A percentile compares a stretch with the other conserved stretches of the same genome.
Conservation (phyloP, 2,888 invertebrate species). For the Teleogryllus oceanicus region DNA sequence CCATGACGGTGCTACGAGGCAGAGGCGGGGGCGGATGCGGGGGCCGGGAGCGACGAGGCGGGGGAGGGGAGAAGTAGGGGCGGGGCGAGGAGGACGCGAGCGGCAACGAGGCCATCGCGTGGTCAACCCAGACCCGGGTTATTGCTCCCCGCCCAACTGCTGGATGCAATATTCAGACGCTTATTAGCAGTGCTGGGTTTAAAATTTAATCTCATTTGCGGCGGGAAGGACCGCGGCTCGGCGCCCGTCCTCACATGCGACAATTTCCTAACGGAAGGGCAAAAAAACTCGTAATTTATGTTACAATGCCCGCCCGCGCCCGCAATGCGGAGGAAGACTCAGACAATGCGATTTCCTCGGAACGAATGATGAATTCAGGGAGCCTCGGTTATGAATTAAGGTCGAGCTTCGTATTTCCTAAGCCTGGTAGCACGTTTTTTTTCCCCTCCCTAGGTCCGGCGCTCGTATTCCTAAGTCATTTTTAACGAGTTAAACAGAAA, state of each 20-base stretch:
- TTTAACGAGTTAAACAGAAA: constrained; percentile 9
- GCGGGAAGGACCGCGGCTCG: not conserved
- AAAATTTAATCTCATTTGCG: constrained; percentile 18
- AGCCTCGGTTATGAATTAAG: constrained; percentile 4
- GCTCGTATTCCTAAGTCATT: not conserved
- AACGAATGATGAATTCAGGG: constrained; percentile 9
- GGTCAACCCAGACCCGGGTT: not conserved
- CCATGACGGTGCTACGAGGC: not conserved
- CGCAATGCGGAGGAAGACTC: not conserved
- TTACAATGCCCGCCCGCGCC: not conserved
- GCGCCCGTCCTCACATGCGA: not conserved
- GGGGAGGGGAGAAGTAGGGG: not conserved
- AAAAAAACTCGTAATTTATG: not conserved
- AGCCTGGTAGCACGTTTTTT: not conserved
- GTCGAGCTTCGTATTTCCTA: not conserved
- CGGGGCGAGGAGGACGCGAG: not conserved
- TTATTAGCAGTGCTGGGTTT: not conserved
- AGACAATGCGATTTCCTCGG: constrained; percentile 18
- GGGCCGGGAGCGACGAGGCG: no score
- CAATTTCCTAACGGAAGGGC: not conserved
- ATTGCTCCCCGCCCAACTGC: not conserved
- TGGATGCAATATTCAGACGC: constrained; percentile 8
- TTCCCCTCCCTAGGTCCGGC: not conserved
- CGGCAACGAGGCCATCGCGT: not conserved
- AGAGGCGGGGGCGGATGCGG: not conserved